Evolutionary conservation across 92 coral and sea anemone species (phyloP), one percentile per base, ranked within the genome.

Genomic region (Metridium senile): DNA sequence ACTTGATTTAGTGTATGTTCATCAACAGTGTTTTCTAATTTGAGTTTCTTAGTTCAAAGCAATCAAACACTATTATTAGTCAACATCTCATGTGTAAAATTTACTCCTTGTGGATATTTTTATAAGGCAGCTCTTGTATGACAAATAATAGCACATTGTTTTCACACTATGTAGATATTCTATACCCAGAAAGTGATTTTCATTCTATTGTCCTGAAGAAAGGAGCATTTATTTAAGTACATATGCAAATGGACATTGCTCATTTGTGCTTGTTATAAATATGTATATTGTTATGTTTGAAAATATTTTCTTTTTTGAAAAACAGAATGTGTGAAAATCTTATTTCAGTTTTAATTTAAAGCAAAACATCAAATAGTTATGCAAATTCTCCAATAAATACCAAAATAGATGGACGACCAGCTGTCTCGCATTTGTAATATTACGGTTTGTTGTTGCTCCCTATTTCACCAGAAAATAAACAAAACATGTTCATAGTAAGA

Each of bases 161-260:
- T 39, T 39, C 6, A 39, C 49, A 39, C 8, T 39, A 54, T 10
- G 13, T 2, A 16, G 3, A 54, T 54, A 54, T 54, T 54, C 17
- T 54, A 6, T 54, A 4, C 61, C n/a, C 17, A 16, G 61, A 54
- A 54, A 54, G 17, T 54, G n/a, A 21, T 54, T 54, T 59, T 26
- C 29, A 25, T 59, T 8, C 26, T 8, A 59, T 59, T 59, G 65
- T 11, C 16, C 8, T 45, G 8, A 17, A 45, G 17, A 45, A 54
- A 54, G 25, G n/a, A 3, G 2, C 21, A 54, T 21, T 21, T 2
- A n/a, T 7, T 59, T 59, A 26, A 22, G 4, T 8, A 21, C 26
- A 20, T 8, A 59, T 59, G 30, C 65, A 59, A 59, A 59, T 59
- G 65, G 11, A 59, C 65, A 59, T n/a, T 59, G 65, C 65, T 22